These are phyloP conservation scores for Polyommatus iphigenia DNA, from an alignment of 2,888 invertebrate species.

Conservation along the genomic window DNA sequence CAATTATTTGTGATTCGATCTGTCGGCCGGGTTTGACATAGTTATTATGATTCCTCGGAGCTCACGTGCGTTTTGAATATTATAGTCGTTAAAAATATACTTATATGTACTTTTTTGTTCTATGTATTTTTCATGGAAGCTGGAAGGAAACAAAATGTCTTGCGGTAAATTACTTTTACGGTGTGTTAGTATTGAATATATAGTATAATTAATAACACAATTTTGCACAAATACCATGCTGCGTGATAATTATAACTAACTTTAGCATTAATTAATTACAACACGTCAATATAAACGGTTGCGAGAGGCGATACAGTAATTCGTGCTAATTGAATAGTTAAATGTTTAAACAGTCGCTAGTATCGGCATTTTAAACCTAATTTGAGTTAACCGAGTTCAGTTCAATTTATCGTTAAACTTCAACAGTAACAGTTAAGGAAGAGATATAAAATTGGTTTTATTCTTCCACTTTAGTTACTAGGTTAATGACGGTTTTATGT, in stretches of 20 bases:
- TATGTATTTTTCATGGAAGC: no score
- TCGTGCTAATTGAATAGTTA: background rate
- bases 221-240: background rate
- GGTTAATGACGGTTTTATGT: background rate
- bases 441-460: constrained; percentile 8
- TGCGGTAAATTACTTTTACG: no score
- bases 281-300: background rate
- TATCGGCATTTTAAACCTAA: background rate
- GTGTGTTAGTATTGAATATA: no score
- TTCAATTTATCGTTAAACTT: constrained; percentile 5
- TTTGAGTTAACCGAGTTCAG: background rate
- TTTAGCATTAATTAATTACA: background rate
- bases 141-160: no score
- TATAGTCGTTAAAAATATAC: no score
- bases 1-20: no score
- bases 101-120: no score
- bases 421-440: background rate
- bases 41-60: no score
- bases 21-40: no score
- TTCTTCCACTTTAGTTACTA: background rate
- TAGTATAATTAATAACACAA: background rate
- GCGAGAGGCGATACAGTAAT: background rate
- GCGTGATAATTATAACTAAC: background rate
- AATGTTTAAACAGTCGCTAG: background rate
- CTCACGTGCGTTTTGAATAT: no score